Base-by-base conservation (phyloP, 2,888 invertebrate species). In the Daptonema setosum region DNA sequence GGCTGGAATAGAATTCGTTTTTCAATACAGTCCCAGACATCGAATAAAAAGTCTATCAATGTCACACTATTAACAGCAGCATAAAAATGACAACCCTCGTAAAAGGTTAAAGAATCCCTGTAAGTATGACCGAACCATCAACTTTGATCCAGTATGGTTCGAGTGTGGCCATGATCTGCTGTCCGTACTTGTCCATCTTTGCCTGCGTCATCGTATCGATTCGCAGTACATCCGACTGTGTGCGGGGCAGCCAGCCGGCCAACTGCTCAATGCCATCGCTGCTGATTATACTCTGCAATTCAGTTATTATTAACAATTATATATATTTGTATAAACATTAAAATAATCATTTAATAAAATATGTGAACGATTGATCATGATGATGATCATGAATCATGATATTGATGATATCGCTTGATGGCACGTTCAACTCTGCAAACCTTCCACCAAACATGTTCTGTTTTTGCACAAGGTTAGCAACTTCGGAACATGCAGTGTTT, bases 171-270 rank as follows among this genome's bases (percentile, higher is more conserved):
- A 67, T 65, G 8, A 67, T 61, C 5, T 54, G 30, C 14, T 35
- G 59, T 5, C 67, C 67, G 55, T 64, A 65, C 53, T 58, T 56
- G 17, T 59, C 54, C 11, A 64, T 2, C 43, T 59, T 59, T 14
- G 30, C 24, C 47, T 28, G 24, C 3, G 54, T 59, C 57, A 59
- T 57, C 2, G 54, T 54, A 52, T 59, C 59, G 20, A 59, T 45
- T 28, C 54, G 54, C 26, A 68, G 61, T 11, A 68, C 59, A 25
- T 68, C 68, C 17, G 67, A 65, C 47, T 65, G 63, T 5, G 68
- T 68, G 25, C 68, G 61, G n/a, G 68, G 68, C 54, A 68, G 55
- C 24, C 64, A 55, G 0, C 66, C 64, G 20, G 68, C 67, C 17
- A 68, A 62, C 61, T 64, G 55, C 35, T 54, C 48, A 11, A 60